Evolutionary conservation across 2,888 invertebrate genomes (phyloP).

Genomic region (Orchesella flavescens): DNA sequence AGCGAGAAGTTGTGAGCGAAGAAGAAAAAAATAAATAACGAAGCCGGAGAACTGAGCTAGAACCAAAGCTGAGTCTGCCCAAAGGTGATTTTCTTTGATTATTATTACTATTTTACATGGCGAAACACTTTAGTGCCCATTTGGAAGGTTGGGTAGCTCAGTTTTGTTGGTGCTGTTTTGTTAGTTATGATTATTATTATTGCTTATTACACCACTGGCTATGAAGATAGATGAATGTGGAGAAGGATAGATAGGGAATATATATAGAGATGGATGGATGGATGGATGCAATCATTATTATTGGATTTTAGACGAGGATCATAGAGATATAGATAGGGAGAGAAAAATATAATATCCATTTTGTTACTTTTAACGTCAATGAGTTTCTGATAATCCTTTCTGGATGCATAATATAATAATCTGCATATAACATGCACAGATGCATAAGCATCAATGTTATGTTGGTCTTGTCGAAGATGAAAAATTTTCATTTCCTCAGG

Average conservation of each 20-base stretch:
- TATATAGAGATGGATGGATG: conserved; percentile 18
- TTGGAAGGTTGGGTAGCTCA: conserved; percentile 56
- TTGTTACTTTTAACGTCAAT: conserved; percentile 26
- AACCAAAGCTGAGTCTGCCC: conserved; percentile 13
- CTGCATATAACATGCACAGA: conserved; percentile 9
- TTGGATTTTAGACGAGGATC: conserved; percentile 2
- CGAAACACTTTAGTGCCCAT: conserved; percentile 60
- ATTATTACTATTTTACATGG: conserved; percentile 64
- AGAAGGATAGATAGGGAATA: conserved; percentile 14
- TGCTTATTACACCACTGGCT: conserved; percentile 60
- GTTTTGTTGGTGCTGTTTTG: conserved; percentile 46
- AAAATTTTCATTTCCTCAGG: conserved; percentile 60
- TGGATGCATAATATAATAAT: conserved; percentile 36
- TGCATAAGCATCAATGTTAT: conserved; percentile 1
- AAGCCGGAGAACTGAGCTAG: not conserved
- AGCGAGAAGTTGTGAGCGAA: not conserved
- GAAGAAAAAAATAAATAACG: not conserved
- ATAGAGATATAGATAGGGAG: not conserved
- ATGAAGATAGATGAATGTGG: conserved; percentile 12
- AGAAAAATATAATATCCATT: conserved; percentile 7
- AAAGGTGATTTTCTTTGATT: conserved; percentile 63
- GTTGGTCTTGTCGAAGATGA: conserved; percentile 53
- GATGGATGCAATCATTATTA: conserved; percentile 40
- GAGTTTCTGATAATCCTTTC: conserved; percentile 5
- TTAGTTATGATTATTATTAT: conserved; percentile 65